A percentile compares a stretch with the other conserved stretches of the same genome.
These are phyloP conservation scores for Picus viridis DNA, from an alignment of 2,797 vertebrate species.

Conservation along the genomic window DNA sequence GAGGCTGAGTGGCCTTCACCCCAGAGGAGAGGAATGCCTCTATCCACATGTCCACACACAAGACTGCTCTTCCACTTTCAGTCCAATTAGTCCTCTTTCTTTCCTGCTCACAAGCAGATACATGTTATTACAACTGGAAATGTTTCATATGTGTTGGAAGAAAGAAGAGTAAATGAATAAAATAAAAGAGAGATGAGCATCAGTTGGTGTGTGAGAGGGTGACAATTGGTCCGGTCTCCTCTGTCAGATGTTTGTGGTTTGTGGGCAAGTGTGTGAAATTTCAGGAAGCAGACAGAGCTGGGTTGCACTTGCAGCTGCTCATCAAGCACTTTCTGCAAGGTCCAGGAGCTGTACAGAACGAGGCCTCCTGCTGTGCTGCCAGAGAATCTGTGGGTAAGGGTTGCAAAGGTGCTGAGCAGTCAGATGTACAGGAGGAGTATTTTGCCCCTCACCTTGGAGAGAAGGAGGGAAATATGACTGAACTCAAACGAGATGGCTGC, in stretches of 20 bases:
- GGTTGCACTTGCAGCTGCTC: conserved; percentile 1
- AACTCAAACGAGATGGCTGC: no score
- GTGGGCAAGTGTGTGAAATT: not conserved
- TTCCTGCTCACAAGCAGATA: not conserved
- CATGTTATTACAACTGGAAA: not conserved
- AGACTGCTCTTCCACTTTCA: not conserved
- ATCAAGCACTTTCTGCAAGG: not conserved
- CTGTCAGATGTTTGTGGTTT: conserved; percentile 54
- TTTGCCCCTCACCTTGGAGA: not conserved
- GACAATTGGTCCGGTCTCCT: not conserved
- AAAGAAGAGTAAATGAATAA: not conserved
- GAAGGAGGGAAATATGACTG: not conserved
- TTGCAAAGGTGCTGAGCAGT: not conserved
- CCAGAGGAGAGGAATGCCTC: not conserved
- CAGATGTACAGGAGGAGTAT: not conserved
- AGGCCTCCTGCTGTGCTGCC: not conserved
- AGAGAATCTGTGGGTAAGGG: not conserved
- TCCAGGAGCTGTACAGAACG: fast-evolving
- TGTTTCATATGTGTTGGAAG: not conserved
- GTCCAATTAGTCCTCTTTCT: not conserved
- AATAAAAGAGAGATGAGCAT: not conserved
- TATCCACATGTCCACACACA: fast-evolving
- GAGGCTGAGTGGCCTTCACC: not conserved
- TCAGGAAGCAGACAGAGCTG: conserved; percentile 33
- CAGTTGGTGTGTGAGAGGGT: no score